Conservation (phyloP, 2,113 vertebrate species). For the Corynorhinus townsendii region DNA sequence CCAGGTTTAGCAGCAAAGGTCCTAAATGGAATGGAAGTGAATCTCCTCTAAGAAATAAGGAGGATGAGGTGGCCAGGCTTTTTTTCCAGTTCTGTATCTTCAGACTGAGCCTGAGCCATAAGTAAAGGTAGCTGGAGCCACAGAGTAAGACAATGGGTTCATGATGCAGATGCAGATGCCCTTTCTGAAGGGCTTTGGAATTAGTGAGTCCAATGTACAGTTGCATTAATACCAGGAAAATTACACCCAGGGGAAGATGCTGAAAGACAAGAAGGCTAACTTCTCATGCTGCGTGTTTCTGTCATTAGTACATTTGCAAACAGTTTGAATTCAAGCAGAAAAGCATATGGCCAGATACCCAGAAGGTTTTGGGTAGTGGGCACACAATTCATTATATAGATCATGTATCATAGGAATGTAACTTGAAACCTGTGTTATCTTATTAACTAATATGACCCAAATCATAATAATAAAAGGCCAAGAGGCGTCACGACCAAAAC, state of each 20-base stretch:
- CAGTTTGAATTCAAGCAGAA: constrained; percentile 72
- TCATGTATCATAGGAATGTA: not conserved
- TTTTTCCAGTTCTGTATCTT: constrained; percentile 62
- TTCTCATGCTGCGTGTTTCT: constrained; percentile 48
- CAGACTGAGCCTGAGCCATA: constrained; percentile 68
- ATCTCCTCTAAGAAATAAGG: constrained; percentile 54
- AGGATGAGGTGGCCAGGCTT: constrained; percentile 47
- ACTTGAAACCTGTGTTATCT: not conserved
- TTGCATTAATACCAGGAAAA: constrained; percentile 72
- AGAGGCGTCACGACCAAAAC: too few relatives aligned
- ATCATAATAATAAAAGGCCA: not conserved
- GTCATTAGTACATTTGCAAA: constrained; percentile 70
- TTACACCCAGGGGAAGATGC: constrained; percentile 65
- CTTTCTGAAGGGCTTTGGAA: constrained; percentile 75
- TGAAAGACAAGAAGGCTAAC: constrained; percentile 66
- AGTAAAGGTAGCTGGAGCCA: constrained; percentile 71
- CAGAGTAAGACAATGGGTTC: constrained; percentile 45
- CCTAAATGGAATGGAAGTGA: constrained; percentile 37
- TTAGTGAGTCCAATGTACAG: constrained; percentile 71
- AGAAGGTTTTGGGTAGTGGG: not conserved
- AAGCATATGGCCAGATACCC: constrained; percentile 48
- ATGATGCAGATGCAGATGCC: constrained; percentile 59
- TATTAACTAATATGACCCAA: not conserved
- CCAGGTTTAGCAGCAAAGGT: not conserved
- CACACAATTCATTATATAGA: not conserved